Evolutionary conservation across 2,113 vertebrate genomes (phyloP), one percentile per base, ranked within the genome.

Genomic region (Phalacrocorax aristotelis): DNA sequence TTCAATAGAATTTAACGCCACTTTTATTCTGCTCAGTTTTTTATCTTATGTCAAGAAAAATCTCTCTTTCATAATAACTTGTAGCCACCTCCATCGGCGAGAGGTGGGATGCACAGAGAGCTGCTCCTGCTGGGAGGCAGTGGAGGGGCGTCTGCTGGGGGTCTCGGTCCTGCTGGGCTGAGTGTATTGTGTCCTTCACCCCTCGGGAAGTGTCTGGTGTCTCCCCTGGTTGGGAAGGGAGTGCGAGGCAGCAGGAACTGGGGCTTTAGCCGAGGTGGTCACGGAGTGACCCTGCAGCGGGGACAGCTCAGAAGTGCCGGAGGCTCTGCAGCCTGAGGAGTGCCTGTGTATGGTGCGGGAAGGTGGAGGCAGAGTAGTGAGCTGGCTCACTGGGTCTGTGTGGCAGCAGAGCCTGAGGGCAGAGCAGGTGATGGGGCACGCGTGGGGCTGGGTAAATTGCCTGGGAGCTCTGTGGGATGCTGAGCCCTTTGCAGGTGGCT

Each of bases 41-140:
- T 58, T 12, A 17, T n/a, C 46, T 86, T 23, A 15, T 51, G 80
- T 34, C 29, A 48, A 13, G 26, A 36, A 69, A 69, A 42, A 48
- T 34, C 38, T 55, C 13, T 60, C 3, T 36, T 14, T 10, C 3
- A 1, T 11, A 11, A 18, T 27, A 26, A 34, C 7, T 30, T 9
- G 9, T 7, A 49, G 30, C 42, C 4, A 32, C 9, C 60, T 74
- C 58, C 0, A 0, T 13, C 0, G 1, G 14, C 1, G 7, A 72
- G 77, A 44, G n/a, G 4, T 40, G 52, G 76, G 72, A 21, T 58
- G 49, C 3, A 1, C 34, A 72, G 29, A 23, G 20, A 0, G 13
- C 32, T 13, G 36, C 30, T 77, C 4, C 52, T 70, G 48, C 12
- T 1, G 2, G 27, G 40, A 62, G 13, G 15, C 66, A 29, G 15